Conservation (phyloP, 2,797 vertebrate genomes). For the Myotis daubentonii region DNA sequence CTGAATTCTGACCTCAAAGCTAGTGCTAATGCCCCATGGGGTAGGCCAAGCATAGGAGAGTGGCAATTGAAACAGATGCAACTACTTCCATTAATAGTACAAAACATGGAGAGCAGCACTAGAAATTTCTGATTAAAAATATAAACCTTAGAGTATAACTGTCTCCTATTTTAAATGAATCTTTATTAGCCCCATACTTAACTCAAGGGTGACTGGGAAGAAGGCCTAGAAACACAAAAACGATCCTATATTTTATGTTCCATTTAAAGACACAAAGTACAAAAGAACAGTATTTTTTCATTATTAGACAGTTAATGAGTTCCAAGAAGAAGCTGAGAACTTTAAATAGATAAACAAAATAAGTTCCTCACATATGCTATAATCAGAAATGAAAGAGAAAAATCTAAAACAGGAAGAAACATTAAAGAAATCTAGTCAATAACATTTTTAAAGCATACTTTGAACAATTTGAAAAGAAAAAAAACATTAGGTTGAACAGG, state of each 20-base stretch:
- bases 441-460: constrained; percentile 40
- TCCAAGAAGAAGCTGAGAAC: constrained; percentile 41
- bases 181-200: neutral
- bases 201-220: neutral
- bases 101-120: neutral
- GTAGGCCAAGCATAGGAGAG: neutral
- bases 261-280: constrained; percentile 25
- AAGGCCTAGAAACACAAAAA: neutral
- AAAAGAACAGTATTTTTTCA: constrained; percentile 49
- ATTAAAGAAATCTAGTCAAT: constrained; percentile 26
- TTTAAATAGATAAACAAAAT: constrained; percentile 41
- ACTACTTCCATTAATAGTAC: neutral
- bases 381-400: constrained; percentile 52
- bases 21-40: neutral
- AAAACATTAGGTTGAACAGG: constrained; percentile 12
- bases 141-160: neutral
- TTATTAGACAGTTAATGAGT: constrained; percentile 31
- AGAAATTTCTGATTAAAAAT: constrained; percentile 44
- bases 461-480: constrained; percentile 32
- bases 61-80: constrained; percentile 1
- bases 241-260: neutral
- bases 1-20: neutral
- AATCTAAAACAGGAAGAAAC: constrained; percentile 42
- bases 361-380: constrained; percentile 31
- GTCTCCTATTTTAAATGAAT: constrained; percentile 10